phyloP scores from a whole-genome alignment of 2,797 vertebrate species.

The Novumbra hubbsi region DNA sequence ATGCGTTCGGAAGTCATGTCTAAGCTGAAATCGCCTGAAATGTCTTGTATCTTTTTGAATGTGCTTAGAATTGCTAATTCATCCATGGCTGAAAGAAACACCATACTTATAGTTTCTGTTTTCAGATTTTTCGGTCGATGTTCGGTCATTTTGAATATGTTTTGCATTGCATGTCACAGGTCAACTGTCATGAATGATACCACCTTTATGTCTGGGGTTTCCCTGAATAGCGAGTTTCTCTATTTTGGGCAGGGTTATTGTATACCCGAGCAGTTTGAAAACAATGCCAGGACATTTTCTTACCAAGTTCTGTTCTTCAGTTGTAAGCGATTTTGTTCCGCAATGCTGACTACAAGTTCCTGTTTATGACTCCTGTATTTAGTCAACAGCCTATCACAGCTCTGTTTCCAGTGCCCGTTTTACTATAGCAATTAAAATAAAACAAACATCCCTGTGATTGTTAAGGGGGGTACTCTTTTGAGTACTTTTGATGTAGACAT shows the following conservation, averaged over 20 bases:
- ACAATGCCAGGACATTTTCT: not conserved
- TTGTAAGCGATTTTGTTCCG: conserved; percentile 24
- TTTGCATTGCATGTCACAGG: not conserved
- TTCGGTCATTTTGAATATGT: too few species aligned
- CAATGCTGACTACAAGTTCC: conserved; percentile 21
- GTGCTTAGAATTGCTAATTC: not conserved
- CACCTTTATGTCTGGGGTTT: not conserved
- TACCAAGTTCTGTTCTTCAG: conserved; percentile 9
- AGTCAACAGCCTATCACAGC: conserved; percentile 4
- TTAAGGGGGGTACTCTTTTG: not conserved
- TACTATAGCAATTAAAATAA: not conserved
- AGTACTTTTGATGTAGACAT: too few species aligned
- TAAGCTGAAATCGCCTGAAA: too few species aligned
- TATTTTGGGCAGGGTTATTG: not conserved
- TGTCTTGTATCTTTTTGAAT: too few species aligned
- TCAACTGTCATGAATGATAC: not conserved
- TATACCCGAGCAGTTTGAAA: not conserved
- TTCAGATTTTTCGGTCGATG: too few species aligned
- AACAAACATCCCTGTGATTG: not conserved
- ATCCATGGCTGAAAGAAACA: not conserved
- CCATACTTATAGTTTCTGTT: too few species aligned
- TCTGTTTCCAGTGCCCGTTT: not conserved
- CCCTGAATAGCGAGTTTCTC: not conserved
- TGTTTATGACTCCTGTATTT: conserved; percentile 11
- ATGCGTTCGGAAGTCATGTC: too few species aligned